Conservation (phyloP, 2,113 vertebrate genomes). For the Sinocyclocheilus anshuiensis region DNA sequence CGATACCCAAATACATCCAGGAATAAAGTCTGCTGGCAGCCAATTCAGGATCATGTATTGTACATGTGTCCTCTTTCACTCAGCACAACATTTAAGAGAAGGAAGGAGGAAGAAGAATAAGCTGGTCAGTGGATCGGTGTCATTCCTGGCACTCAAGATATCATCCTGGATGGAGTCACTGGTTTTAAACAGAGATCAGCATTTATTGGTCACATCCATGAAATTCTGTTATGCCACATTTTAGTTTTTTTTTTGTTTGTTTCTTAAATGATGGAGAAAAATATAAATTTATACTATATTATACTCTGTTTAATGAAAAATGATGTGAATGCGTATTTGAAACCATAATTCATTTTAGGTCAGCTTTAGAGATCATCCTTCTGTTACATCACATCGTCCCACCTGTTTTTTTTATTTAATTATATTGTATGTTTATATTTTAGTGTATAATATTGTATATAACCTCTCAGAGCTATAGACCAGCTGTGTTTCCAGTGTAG, state of each 20-base stretch:
- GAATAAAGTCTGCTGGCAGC: slow-evolving; percentile 9
- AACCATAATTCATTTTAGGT: not conserved
- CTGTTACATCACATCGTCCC: not conserved
- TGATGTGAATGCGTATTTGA: not conserved
- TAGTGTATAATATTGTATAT: not conserved
- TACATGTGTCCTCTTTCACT: not conserved
- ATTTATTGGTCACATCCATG: not conserved
- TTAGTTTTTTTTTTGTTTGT: not conserved
- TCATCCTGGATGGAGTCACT: not conserved
- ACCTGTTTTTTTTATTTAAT: not conserved
- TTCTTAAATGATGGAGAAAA: not conserved
- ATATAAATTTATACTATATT: not conserved
- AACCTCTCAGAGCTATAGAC: slow-evolving; percentile 6
- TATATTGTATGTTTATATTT: slow-evolving; percentile 2
- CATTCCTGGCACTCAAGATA: not conserved
- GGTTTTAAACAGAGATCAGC: not conserved
- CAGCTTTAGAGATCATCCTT: not conserved
- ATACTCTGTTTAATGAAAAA: not conserved
- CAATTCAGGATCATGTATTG: slow-evolving; percentile 16
- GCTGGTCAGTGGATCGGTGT: not conserved
- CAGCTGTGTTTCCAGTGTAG: not conserved
- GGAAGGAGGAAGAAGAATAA: not conserved
- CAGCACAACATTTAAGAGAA: not conserved
- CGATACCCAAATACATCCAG: slow-evolving; percentile 18
- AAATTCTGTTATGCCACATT: not conserved